Percentiles rank a stretch among this genome's conserved stretches.
phyloP scores from a whole-genome alignment of 2,113 vertebrate genomes.

The Serinus canaria region DNA sequence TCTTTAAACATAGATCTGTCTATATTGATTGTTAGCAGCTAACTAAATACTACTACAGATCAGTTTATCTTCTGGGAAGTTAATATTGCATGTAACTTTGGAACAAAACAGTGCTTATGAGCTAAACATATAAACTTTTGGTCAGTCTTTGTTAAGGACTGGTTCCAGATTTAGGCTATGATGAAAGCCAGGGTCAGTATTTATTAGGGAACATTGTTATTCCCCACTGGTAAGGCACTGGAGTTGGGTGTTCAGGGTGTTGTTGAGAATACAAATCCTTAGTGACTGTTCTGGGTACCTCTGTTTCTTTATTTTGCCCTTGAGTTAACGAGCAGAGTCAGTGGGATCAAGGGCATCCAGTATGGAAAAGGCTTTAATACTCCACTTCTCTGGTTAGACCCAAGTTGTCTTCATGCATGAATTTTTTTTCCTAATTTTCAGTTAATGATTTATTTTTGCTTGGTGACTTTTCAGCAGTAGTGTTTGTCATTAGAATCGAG shows the following conservation, averaged over 20 bases:
- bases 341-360: neutral
- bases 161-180: neutral
- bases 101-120: neutral
- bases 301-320: neutral
- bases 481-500: neutral
- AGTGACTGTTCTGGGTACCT: neutral
- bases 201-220: neutral
- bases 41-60: neutral
- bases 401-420: neutral
- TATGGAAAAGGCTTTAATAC: neutral
- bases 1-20: neutral
- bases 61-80: neutral
- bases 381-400: neutral
- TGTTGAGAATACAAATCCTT: neutral
- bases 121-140: neutral
- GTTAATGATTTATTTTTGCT: slow-evolving; percentile 3
- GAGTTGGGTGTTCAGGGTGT: neutral
- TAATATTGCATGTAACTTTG: neutral
- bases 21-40: neutral
- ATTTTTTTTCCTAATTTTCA: neutral
- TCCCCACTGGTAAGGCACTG: neutral
- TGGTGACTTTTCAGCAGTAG: neutral
- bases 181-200: neutral
- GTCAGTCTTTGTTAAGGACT: neutral
- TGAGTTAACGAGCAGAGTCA: neutral